These are phyloP conservation scores for Nesidiocoris tenuis DNA, from an alignment of 2,888 invertebrate genomes.

Conservation along the genomic window DNA sequence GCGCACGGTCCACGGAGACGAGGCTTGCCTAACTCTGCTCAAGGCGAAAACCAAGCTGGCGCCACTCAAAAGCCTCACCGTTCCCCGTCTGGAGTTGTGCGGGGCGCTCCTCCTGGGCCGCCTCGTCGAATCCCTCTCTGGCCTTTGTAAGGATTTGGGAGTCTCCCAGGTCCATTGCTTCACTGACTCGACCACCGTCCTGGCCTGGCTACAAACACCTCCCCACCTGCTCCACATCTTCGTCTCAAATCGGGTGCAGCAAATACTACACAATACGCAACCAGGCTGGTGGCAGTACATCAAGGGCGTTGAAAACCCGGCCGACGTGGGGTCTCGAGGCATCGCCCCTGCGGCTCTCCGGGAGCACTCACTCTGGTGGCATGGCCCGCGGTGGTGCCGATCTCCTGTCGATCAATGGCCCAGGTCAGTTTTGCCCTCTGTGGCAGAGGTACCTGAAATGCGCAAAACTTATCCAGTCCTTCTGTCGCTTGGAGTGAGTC, in stretches of 20 bases:
- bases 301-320: conserved; percentile 50
- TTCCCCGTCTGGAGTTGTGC: conserved; percentile 47
- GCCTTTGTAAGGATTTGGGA: neutral
- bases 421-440: neutral
- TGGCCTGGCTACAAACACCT: conserved; percentile 27
- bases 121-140: conserved; percentile 1
- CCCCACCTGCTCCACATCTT: too few relatives aligned
- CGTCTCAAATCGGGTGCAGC: conserved; percentile 30
- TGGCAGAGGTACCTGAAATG: conserved; percentile 22
- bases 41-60: conserved; percentile 17
- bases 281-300: conserved; percentile 32
- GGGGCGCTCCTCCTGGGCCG: conserved; percentile 27
- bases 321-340: too few relatives aligned
- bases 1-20: conserved; percentile 1
- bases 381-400: conserved; percentile 29
- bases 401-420: conserved; percentile 13
- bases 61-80: conserved; percentile 29
- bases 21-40: neutral
- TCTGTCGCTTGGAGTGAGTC: too few relatives aligned
- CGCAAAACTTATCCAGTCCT: neutral
- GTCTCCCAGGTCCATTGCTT: conserved; percentile 10
- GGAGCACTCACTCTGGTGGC: conserved; percentile 44
- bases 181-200: conserved; percentile 35
- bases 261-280: conserved; percentile 7
- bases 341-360: conserved; percentile 22